phyloP scores from a whole-genome alignment of 1,140 invertebrate genomes.

The Lepidurus arcticus region DNA sequence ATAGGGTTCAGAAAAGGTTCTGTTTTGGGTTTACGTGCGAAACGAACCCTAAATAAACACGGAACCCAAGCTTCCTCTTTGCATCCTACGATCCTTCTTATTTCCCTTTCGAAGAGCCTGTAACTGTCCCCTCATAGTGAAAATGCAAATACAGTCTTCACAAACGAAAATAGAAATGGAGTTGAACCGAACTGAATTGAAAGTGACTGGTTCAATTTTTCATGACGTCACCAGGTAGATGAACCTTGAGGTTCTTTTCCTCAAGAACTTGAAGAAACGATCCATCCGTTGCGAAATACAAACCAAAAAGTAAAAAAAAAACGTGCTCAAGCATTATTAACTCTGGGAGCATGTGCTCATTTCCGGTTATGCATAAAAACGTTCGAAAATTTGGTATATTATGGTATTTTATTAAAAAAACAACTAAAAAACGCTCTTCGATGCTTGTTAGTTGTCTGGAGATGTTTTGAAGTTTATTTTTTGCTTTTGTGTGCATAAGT shows the following conservation, averaged over 20 bases:
- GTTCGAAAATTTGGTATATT: not conserved
- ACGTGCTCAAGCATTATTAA: conserved; percentile 10
- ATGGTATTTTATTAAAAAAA: not conserved
- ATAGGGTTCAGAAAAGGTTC: not conserved
- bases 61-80: not conserved
- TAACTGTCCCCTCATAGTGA: too few relatives aligned
- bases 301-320: not conserved
- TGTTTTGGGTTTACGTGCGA: not conserved
- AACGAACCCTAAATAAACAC: not conserved
- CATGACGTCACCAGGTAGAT: conserved; percentile 18
- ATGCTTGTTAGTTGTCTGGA: not conserved
- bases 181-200: not conserved
- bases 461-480: not conserved
- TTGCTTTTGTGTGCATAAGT: not conserved
- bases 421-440: too few relatives aligned
- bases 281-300: not conserved
- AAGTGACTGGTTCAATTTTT: conserved; percentile 4
- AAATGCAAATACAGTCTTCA: not conserved
- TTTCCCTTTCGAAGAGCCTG: too few relatives aligned
- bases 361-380: conserved; percentile 4
- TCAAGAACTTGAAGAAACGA: not conserved
- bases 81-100: not conserved
- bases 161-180: conserved; percentile 17
- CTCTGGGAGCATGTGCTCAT: not conserved
- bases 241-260: conserved; percentile 17